Evolutionary conservation across 2,888 invertebrate species (phyloP), one percentile per base, ranked within the genome.

Genomic region (Leptopilina drosophilae): DNA sequence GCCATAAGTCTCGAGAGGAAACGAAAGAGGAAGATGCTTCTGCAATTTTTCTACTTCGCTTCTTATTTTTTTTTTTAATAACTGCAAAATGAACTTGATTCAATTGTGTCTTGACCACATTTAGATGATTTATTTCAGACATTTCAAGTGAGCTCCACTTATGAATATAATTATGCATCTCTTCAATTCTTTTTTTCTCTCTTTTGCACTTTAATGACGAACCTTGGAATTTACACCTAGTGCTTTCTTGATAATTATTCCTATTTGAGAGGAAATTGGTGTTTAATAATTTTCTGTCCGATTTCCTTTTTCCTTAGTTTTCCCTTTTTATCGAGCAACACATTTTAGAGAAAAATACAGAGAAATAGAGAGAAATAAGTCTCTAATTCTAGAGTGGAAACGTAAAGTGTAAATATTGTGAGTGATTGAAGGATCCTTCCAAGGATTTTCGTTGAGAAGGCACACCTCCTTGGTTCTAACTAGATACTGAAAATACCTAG

Each of bases 401-500:
- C 84, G 85, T 86, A 86, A 84, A 83, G 84, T 81, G 88, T 85
- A 87, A 89, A 89, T 88, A 89, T 89, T 87, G 84, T 87, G 83
- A 83, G 81, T 82, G 82, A 85, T 80, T 84, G 85, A 86, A 87
- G 87, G 81, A 85, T 85, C 83, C 85, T 84, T 83, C 67, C 67
- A 84, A 84, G 83, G 82, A 82, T 77, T 73, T 56, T 73, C n/a
- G 69, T 8, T 49, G 8, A 49, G 7, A 46, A 12, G 53, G n/a
- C 56, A 56, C 26, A 73, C 85, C 82, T 82, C 83, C 78, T 66
- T 67, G 84, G 83, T 81, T 85, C 84, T 84, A 84, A 85, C 83
- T 82, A 85, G 85, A 86, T 82, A 85, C 82, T 78, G 81, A 82
- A 33, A 87, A 86, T 86, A 82, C 82, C 81, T 83, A 40, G 77